phyloP scores from a whole-genome alignment of 2,113 vertebrate species.

The Neotoma lepida region DNA sequence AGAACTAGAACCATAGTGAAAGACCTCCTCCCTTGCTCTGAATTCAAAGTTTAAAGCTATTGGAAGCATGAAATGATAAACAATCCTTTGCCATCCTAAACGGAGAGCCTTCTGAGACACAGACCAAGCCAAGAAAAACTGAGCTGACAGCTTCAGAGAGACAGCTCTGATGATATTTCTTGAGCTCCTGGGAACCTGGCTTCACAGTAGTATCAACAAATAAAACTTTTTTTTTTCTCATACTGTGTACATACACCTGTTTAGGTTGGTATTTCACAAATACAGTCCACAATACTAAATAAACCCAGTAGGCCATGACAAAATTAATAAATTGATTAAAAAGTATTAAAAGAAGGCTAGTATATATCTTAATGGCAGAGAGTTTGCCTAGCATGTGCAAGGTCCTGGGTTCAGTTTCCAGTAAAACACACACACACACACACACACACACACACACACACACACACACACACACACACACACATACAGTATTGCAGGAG shows the following conservation, averaged over 20 bases:
- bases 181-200: not conserved
- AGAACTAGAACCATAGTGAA: not conserved
- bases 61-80: not conserved
- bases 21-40: not conserved
- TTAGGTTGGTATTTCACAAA: not conserved
- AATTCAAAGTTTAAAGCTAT: not conserved
- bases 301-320: not conserved
- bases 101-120: not conserved
- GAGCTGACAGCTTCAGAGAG: not conserved
- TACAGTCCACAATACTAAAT: slow-evolving; percentile 1
- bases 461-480: not conserved
- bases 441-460: not conserved
- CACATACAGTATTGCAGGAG: fast-evolving
- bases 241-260: not conserved
- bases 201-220: not conserved
- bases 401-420: not conserved
- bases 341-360: not conserved
- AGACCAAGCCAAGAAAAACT: not conserved
- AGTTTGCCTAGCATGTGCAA: not conserved
- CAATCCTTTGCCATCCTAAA: not conserved
- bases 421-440: not conserved
- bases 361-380: no score
- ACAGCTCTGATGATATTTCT: not conserved
- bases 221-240: not conserved
- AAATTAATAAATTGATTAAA: slow-evolving; percentile 50